These are phyloP conservation scores for Bradysia coprophila DNA, from an alignment of 1,140 invertebrate genomes.

Conservation along the genomic window DNA sequence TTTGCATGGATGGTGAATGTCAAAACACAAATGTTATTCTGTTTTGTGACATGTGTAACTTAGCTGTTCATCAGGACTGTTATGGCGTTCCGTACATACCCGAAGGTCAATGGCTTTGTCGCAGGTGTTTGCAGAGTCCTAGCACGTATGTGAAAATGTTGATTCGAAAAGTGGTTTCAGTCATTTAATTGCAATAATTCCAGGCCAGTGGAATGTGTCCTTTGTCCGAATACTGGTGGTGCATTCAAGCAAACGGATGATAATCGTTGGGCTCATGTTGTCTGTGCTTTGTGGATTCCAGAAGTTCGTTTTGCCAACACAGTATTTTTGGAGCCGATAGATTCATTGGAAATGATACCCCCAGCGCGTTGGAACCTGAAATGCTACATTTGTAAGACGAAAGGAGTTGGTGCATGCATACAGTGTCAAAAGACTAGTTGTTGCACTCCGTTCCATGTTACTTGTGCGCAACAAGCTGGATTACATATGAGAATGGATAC, in stretches of 20 bases:
- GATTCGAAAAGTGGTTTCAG: too few species aligned
- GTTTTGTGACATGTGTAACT: slow-evolving; percentile 33
- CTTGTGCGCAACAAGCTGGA: slow-evolving; percentile 86
- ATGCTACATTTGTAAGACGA: slow-evolving; percentile 93
- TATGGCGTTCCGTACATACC: slow-evolving; percentile 97
- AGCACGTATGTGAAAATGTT: too few species aligned
- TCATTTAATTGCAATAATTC: too few species aligned
- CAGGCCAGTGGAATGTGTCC: slow-evolving; percentile 86
- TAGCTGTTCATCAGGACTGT: slow-evolving; percentile 97
- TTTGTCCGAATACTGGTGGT: slow-evolving; percentile 95
- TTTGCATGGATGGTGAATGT: slow-evolving; percentile 84
- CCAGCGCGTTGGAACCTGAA: slow-evolving; percentile 85
- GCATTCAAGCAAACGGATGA: slow-evolving; percentile 98
- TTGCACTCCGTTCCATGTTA: slow-evolving; percentile 95
- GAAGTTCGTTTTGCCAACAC: slow-evolving; percentile 97
- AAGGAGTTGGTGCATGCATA: slow-evolving; percentile 88
- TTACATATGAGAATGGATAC: slow-evolving; percentile 92
- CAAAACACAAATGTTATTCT: slow-evolving; percentile 73
- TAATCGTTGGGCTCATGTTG: slow-evolving; percentile 93
- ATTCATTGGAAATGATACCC: slow-evolving; percentile 91
- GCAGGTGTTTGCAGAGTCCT: slow-evolving; percentile 86
- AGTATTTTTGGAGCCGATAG: slow-evolving; percentile 92
- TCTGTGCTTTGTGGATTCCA: slow-evolving; percentile 97
- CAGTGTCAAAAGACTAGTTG: slow-evolving; percentile 95
- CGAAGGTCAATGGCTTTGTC: slow-evolving; percentile 95